Conservation (phyloP, 2,113 vertebrate genomes). For the Pogona vitticeps region DNA sequence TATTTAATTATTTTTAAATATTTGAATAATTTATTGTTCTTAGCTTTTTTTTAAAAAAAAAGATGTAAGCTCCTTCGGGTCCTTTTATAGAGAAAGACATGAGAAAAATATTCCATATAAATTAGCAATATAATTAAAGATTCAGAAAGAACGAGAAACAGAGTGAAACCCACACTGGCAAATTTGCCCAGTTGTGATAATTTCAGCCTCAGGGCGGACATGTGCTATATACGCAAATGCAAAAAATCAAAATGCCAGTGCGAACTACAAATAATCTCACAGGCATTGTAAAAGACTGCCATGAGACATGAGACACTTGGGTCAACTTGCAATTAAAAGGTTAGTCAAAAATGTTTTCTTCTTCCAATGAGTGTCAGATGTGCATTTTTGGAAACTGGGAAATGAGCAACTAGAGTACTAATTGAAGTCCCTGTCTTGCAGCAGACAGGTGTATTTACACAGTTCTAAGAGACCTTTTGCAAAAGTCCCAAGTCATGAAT, state of each 20-base stretch:
- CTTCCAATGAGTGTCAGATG: background rate
- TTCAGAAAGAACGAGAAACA: background rate
- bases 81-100: too few species aligned
- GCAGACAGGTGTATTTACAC: constrained; percentile 19
- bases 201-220: background rate
- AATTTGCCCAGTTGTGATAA: background rate
- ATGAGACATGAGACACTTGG: background rate
- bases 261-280: background rate
- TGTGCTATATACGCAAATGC: background rate
- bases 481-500: constrained; percentile 4
- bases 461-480: constrained; percentile 24
- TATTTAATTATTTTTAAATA: too few species aligned
- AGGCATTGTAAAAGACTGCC: background rate
- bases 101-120: too few species aligned
- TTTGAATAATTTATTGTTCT: too few species aligned
- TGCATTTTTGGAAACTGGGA: background rate
- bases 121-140: too few species aligned
- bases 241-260: background rate
- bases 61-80: too few species aligned
- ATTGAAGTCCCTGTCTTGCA: constrained; percentile 12
- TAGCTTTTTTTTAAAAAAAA: too few species aligned
- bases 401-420: background rate
- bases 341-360: background rate
- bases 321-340: background rate
- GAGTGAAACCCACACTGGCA: background rate